These are phyloP conservation scores for Lapara coniferarum DNA, from an alignment of 2,888 invertebrate species.

Conservation along the genomic window DNA sequence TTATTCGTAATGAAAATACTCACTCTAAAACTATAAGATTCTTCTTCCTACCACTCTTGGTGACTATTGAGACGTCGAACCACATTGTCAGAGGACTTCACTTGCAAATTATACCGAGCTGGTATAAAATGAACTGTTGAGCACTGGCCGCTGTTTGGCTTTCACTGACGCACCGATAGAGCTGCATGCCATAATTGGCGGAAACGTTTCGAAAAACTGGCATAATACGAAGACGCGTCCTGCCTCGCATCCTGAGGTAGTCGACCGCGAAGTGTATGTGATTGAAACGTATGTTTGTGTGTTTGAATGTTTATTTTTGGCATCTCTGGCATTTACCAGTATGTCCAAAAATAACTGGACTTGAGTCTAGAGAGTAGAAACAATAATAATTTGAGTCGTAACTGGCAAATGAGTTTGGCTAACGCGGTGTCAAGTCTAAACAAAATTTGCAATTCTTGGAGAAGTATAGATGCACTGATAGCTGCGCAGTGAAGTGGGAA, in stretches of 20 bases:
- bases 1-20: slow-evolving; percentile 42
- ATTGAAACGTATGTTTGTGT: neutral
- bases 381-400: too few species aligned
- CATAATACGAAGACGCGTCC: slow-evolving; percentile 54
- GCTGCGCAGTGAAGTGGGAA: too few species aligned
- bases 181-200: slow-evolving; percentile 51
- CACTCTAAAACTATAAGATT: slow-evolving; percentile 64
- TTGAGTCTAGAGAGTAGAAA: too few species aligned
- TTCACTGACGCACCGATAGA: slow-evolving; percentile 31
- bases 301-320: neutral
- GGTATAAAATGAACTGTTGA: slow-evolving; percentile 28
- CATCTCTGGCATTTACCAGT: too few species aligned
- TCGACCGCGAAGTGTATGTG: slow-evolving; percentile 33
- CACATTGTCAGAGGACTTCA: slow-evolving; percentile 49
- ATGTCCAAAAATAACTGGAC: too few species aligned
- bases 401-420: too few species aligned
- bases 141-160: slow-evolving; percentile 31
- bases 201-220: slow-evolving; percentile 67
- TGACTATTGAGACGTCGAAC: slow-evolving; percentile 66
- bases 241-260: slow-evolving; percentile 56
- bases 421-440: too few species aligned
- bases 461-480: too few species aligned
- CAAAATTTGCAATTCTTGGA: too few species aligned
- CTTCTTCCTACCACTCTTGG: slow-evolving; percentile 57
- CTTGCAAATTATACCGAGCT: slow-evolving; percentile 31